Evolutionary conservation across 2,113 vertebrate species (phyloP).

Genomic region (Notechis scutatus): DNA sequence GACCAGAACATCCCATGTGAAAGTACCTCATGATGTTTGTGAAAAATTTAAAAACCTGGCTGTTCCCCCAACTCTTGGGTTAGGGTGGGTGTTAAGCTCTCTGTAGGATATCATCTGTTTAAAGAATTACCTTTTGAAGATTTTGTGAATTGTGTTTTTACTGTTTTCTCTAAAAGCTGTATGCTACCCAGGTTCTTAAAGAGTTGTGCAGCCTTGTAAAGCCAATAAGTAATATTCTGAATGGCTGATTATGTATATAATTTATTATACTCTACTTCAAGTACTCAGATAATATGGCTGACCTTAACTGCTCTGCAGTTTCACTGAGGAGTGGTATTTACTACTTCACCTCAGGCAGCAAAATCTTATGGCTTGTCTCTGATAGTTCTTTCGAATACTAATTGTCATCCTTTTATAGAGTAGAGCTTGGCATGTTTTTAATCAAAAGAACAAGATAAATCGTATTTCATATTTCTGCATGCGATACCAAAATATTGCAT

Average conservation of each 20-base stretch:
- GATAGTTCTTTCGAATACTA: not conserved
- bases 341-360: not conserved
- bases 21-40: not conserved
- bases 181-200: not conserved
- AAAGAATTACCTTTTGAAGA: not conserved
- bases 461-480: not conserved
- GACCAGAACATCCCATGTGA: not conserved
- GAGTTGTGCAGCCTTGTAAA: not conserved
- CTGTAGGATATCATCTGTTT: not conserved
- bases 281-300: not conserved
- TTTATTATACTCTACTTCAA: not conserved
- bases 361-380: not conserved
- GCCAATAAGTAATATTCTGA: not conserved
- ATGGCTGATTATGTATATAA: not conserved
- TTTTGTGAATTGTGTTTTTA: not conserved
- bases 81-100: not conserved
- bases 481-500: not conserved
- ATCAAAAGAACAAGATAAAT: not conserved
- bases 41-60: not conserved
- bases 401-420: not conserved
- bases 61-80: not conserved
- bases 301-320: not conserved
- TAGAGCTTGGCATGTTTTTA: not conserved
- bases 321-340: not conserved
- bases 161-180: not conserved